These are phyloP conservation scores for Sorex maritimensis DNA, from an alignment of 2,797 vertebrate species.

Conservation along the genomic window DNA sequence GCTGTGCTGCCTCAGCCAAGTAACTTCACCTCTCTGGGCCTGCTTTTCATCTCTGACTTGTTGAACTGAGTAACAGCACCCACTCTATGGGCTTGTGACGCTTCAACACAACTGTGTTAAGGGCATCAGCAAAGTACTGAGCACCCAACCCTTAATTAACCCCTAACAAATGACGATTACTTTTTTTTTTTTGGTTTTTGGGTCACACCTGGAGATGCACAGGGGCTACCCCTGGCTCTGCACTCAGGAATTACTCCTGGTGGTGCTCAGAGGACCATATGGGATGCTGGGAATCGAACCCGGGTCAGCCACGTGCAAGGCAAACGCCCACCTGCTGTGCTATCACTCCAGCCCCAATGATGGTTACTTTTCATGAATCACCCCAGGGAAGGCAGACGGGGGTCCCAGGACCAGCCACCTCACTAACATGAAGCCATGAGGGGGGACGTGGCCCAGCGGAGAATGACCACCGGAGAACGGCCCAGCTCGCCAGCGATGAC, in stretches of 20 bases:
- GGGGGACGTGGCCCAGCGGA: neutral
- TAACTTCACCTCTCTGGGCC: constrained; percentile 14
- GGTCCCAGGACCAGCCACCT: neutral
- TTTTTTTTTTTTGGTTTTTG: too few species aligned
- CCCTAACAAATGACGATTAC: neutral
- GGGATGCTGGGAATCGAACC: too few species aligned
- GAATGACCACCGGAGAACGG: neutral
- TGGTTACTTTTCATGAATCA: neutral
- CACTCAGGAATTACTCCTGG: too few species aligned
- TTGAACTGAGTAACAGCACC: constrained; percentile 2
- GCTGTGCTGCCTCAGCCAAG: constrained; percentile 39
- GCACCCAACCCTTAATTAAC: neutral
- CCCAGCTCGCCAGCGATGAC: neutral
- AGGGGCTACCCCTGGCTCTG: too few species aligned
- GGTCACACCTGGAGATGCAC: too few species aligned
- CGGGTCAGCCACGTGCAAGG: too few species aligned
- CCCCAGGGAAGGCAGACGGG: neutral
- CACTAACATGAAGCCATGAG: neutral
- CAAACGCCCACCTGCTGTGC: too few species aligned
- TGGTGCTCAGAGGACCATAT: too few species aligned
- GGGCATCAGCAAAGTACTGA: neutral
- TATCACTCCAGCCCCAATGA: too few species aligned
- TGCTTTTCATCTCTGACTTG: constrained; percentile 36
- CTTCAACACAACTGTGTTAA: neutral
- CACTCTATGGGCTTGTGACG: neutral